Percentiles rank a stretch among this genome's conserved stretches.
These are phyloP conservation scores for Matsumyia berberina DNA, from an alignment of 2,888 invertebrate genomes.

Conservation along the genomic window DNA sequence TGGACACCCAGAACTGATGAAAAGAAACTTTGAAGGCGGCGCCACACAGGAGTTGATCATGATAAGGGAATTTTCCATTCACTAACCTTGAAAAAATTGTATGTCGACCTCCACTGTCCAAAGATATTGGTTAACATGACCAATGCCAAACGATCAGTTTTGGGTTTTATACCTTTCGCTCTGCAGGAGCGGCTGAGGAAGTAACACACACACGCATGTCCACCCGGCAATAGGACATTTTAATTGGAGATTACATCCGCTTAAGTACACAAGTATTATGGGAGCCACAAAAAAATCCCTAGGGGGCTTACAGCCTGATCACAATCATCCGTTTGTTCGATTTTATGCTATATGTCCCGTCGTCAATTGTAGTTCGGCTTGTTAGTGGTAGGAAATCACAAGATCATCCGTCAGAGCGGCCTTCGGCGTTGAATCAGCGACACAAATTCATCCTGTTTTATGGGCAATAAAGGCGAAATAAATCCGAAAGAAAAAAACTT, in stretches of 20 bases:
- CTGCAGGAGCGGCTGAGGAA: constrained; percentile 4
- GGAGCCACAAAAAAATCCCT: constrained; percentile 35
- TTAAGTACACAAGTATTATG: background rate
- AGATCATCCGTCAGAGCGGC: constrained; percentile 39
- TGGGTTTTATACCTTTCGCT: constrained; percentile 27
- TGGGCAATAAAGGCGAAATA: constrained; percentile 51
- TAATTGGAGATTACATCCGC: constrained; percentile 41
- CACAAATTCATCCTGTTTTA: constrained; percentile 65
- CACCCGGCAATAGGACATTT: constrained; percentile 22
- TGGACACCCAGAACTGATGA: constrained; percentile 1
- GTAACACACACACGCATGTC: constrained; percentile 8
- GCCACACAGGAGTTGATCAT: constrained; percentile 18
- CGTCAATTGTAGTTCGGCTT: constrained; percentile 12
- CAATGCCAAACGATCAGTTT: constrained; percentile 7
- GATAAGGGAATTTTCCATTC: constrained; percentile 47
- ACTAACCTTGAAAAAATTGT: constrained; percentile 42
- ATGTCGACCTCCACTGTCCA: constrained; percentile 11
- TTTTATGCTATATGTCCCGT: constrained; percentile 50
- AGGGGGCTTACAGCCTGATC: constrained; percentile 46
- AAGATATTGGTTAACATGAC: constrained; percentile 15
- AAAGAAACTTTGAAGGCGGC: background rate
- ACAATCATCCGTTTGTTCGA: constrained; percentile 29
- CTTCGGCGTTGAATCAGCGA: constrained; percentile 56
- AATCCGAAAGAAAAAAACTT: constrained; percentile 21
- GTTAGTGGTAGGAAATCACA: background rate